Percentiles rank a stretch among this genome's conserved stretches.
These are phyloP conservation scores for Caenorhabditis elegans DNA, from an alignment of 1,140 invertebrate species.

Conservation along the genomic window WBcel235 BX284603.4:5462001-5462500, in stretches of 20 bases:
- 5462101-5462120: constrained; percentile 45
- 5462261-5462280: constrained; percentile 56
- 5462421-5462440: constrained; percentile 65
- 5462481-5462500: constrained; percentile 44
- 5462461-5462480: constrained; percentile 64
- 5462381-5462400: constrained; percentile 39
- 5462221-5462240: constrained; percentile 67
- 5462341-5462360: constrained; percentile 64
- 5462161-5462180: constrained; percentile 67
- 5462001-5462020: constrained; percentile 56
- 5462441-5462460: constrained; percentile 57
- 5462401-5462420: constrained; percentile 51
- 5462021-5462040: constrained; percentile 55
- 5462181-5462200: constrained; percentile 65
- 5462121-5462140: constrained; percentile 55
- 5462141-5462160: constrained; percentile 59
- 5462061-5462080: constrained; percentile 66
- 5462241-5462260: constrained; percentile 64
- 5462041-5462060: constrained; percentile 65
- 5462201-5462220: constrained; percentile 65
- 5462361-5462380: constrained; percentile 58
- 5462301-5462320: constrained; percentile 3
- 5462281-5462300: constrained; percentile 50
- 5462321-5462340: constrained; percentile 56
- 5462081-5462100: constrained; percentile 61